These are phyloP conservation scores for Sipha maydis DNA, from an alignment of 2,888 invertebrate species.

Conservation along the genomic window DNA sequence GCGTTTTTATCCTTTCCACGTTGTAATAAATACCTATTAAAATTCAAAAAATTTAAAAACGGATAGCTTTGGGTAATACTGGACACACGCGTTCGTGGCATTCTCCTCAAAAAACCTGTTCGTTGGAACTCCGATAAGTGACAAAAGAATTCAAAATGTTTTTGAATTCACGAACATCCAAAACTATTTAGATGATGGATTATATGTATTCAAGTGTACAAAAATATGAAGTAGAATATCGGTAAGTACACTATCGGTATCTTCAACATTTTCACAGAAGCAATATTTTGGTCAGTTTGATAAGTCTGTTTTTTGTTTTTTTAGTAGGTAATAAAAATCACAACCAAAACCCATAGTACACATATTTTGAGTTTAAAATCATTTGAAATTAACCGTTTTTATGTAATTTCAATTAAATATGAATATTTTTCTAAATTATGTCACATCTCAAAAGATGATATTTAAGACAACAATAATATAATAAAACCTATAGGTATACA, in stretches of 20 bases:
- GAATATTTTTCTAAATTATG: too few relatives aligned
- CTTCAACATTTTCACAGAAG: not conserved
- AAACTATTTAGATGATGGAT: not conserved
- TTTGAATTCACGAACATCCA: not conserved
- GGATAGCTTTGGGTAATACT: not conserved
- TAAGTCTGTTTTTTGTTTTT: too few relatives aligned
- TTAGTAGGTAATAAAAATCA: too few relatives aligned
- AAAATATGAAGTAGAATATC: not conserved
- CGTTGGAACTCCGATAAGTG: not conserved
- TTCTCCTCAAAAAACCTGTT: not conserved
- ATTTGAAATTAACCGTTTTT: too few relatives aligned
- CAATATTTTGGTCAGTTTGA: too few relatives aligned
- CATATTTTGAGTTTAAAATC: too few relatives aligned
- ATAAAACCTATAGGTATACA: too few relatives aligned
- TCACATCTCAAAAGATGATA: too few relatives aligned
- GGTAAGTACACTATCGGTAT: too few relatives aligned
- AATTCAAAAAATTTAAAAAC: not conserved
- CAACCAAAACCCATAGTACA: too few relatives aligned
- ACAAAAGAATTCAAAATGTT: not conserved
- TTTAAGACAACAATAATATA: too few relatives aligned
- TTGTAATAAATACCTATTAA: not conserved
- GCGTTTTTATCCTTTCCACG: not conserved
- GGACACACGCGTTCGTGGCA: not conserved
- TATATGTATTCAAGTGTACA: not conserved
- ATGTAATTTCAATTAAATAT: too few relatives aligned